Conservation (phyloP, 2,888 invertebrate genomes). For the Temnothorax ravouxi region DNA sequence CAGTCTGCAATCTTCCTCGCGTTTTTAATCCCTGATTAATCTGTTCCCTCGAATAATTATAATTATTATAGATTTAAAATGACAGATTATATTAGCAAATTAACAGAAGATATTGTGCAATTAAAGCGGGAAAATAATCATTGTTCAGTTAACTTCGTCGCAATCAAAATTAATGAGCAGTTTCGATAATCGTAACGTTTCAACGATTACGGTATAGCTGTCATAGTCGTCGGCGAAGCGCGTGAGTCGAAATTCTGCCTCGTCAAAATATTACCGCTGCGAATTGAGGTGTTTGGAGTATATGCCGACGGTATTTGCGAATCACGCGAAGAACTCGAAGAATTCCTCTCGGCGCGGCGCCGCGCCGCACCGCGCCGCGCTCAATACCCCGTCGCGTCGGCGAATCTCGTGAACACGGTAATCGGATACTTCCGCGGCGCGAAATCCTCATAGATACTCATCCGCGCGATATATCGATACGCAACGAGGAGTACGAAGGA, state of each 20-base stretch:
- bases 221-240: constrained; percentile 28
- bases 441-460: constrained; percentile 48
- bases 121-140: neutral
- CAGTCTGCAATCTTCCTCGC: neutral
- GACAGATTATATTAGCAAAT: neutral
- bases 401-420: constrained; percentile 30
- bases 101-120: neutral
- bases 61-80: neutral
- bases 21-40: constrained; percentile 28
- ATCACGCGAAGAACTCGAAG: constrained; percentile 60
- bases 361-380: neutral
- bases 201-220: constrained; percentile 33
- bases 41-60: neutral
- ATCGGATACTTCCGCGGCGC: constrained; percentile 51
- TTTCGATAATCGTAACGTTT: constrained; percentile 27
- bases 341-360: constrained; percentile 48
- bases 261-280: constrained; percentile 57
- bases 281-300: constrained; percentile 58
- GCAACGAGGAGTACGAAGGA: constrained; percentile 15
- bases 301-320: constrained; percentile 50
- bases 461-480: constrained; percentile 21
- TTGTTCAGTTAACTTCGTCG: neutral
- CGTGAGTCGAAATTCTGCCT: constrained; percentile 41
- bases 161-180: neutral
- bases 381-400: constrained; percentile 46